These are phyloP conservation scores for Prosopocoilus inquinatus DNA, from an alignment of 2,888 invertebrate species.

Conservation along the genomic window DNA sequence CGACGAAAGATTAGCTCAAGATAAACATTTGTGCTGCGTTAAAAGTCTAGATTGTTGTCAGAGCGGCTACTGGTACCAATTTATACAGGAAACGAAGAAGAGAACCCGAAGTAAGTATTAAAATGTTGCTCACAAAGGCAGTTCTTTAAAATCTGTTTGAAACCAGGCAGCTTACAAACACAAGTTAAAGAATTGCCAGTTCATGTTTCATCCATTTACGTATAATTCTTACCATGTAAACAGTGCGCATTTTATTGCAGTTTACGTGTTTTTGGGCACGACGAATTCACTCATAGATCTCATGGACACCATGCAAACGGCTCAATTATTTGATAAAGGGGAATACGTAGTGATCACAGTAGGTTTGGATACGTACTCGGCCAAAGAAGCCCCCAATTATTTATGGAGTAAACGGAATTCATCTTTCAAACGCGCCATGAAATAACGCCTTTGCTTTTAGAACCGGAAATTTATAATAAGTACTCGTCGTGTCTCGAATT, in stretches of 20 bases:
- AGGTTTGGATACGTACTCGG: slow-evolving; percentile 85
- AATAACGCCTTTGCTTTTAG: slow-evolving; percentile 38
- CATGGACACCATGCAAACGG: slow-evolving; percentile 88
- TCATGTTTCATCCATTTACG: background rate
- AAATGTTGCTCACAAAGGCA: background rate
- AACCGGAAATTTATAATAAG: slow-evolving; percentile 58
- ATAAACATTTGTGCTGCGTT: slow-evolving; percentile 75
- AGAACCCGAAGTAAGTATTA: slow-evolving; percentile 70
- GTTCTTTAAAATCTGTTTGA: slow-evolving; percentile 7
- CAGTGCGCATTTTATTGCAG: slow-evolving; percentile 56
- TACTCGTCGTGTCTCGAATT: slow-evolving; percentile 62
- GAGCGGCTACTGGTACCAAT: slow-evolving; percentile 78
- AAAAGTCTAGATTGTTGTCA: slow-evolving; percentile 74
- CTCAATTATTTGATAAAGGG: slow-evolving; percentile 83
- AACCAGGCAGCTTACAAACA: too few relatives aligned
- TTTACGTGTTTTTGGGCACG: slow-evolving; percentile 92
- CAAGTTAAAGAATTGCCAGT: slow-evolving; percentile 9
- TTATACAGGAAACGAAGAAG: slow-evolving; percentile 82
- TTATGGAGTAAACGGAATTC: slow-evolving; percentile 66
- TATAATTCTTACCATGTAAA: slow-evolving; percentile 25
- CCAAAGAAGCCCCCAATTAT: slow-evolving; percentile 73
- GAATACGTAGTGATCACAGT: slow-evolving; percentile 95
- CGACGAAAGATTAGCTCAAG: slow-evolving; percentile 68
- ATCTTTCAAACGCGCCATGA: background rate
- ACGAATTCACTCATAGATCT: slow-evolving; percentile 83